phyloP scores from a whole-genome alignment of 2,888 invertebrate genomes.

The Nymphalis urticae region DNA sequence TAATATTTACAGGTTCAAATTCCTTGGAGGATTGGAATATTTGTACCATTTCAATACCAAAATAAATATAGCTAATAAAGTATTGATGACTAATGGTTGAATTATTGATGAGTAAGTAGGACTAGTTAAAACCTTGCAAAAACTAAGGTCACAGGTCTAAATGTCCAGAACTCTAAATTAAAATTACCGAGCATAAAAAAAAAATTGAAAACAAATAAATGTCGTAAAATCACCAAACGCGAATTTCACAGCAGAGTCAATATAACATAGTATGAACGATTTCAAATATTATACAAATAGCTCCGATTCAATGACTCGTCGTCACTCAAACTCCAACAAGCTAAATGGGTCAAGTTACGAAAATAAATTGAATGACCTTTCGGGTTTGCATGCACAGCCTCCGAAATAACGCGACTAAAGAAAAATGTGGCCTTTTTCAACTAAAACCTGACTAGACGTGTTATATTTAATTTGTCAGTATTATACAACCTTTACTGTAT shows the following conservation, averaged over 20 bases:
- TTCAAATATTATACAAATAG: slow-evolving; percentile 9
- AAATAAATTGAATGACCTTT: slow-evolving; percentile 36
- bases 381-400: slow-evolving; percentile 21
- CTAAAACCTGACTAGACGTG: slow-evolving; percentile 15
- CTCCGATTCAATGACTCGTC: slow-evolving; percentile 6
- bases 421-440: slow-evolving; percentile 28
- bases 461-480: slow-evolving; percentile 9
- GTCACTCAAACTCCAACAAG: slow-evolving; percentile 6
- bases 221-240: too few relatives aligned
- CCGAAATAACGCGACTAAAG: slow-evolving; percentile 34
- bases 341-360: slow-evolving; percentile 36
- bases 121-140: too few relatives aligned
- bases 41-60: too few relatives aligned
- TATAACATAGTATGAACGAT: background rate
- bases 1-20: too few relatives aligned
- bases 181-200: too few relatives aligned
- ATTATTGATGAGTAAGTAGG: too few relatives aligned
- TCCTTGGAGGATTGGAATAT: too few relatives aligned
- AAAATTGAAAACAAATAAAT: too few relatives aligned
- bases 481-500: background rate
- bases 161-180: too few relatives aligned
- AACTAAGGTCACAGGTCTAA: too few relatives aligned
- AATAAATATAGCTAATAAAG: too few relatives aligned
- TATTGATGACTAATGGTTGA: too few relatives aligned
- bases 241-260: background rate